phyloP scores from a whole-genome alignment of 2,113 vertebrate genomes.

The Tricholaema leucomelas region DNA sequence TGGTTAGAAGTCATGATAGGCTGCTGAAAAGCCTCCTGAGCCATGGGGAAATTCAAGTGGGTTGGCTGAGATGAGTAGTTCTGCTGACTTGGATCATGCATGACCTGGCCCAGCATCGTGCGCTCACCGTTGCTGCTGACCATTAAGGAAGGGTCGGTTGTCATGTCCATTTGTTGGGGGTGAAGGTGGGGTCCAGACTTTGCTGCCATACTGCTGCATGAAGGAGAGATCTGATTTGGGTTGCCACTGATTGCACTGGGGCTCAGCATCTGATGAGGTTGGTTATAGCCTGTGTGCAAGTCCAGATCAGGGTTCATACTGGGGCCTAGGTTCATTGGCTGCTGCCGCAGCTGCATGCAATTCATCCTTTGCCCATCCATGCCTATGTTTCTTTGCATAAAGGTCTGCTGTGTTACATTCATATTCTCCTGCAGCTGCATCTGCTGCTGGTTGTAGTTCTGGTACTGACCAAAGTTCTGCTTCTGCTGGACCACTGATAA shows the following conservation, averaged over 20 bases:
- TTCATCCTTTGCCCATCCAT: slow-evolving; percentile 79
- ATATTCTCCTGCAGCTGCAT: slow-evolving; percentile 78
- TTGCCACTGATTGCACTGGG: slow-evolving; percentile 67
- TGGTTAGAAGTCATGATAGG: slow-evolving; percentile 72
- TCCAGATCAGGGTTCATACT: slow-evolving; percentile 69
- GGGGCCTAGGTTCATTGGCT: slow-evolving; percentile 66
- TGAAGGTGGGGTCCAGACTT: slow-evolving; percentile 66
- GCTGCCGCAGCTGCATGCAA: slow-evolving; percentile 78
- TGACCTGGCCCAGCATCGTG: slow-evolving; percentile 62
- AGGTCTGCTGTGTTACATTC: slow-evolving; percentile 63
- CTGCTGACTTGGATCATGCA: slow-evolving; percentile 67
- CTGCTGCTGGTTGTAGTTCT: slow-evolving; percentile 82
- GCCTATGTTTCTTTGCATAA: slow-evolving; percentile 72
- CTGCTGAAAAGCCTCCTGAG: slow-evolving; percentile 75
- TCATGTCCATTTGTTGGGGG: slow-evolving; percentile 71
- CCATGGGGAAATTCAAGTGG: slow-evolving; percentile 58
- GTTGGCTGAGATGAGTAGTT: slow-evolving; percentile 78
- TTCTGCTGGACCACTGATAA: slow-evolving; percentile 86
- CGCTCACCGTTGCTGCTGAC: slow-evolving; percentile 63
- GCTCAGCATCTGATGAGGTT: slow-evolving; percentile 76
- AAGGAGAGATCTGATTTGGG: slow-evolving; percentile 74
- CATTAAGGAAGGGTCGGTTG: slow-evolving; percentile 32
- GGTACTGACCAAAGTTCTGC: slow-evolving; percentile 83
- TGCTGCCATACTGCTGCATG: slow-evolving; percentile 68
- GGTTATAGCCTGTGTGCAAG: slow-evolving; percentile 78